Percentiles rank a stretch among this genome's conserved stretches.
Evolutionary conservation across 1,140 invertebrate genomes (phyloP).

Genomic region (Phortica variegata): DNA sequence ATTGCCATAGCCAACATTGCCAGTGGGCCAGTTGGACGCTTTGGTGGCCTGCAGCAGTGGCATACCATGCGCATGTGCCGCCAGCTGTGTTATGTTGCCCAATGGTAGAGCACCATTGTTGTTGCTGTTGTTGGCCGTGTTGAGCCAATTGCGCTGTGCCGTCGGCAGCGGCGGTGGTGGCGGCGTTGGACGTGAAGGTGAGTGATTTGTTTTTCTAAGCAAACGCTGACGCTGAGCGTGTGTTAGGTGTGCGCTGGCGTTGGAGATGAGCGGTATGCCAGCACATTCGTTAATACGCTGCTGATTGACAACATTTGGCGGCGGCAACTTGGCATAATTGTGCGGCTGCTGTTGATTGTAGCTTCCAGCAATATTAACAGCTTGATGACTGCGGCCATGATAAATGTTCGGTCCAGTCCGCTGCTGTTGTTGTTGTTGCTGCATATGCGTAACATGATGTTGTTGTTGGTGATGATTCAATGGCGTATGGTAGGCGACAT

Average conservation of each 20-base stretch:
- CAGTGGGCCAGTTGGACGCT: slow-evolving; percentile 6
- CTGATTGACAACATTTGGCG: slow-evolving; percentile 31
- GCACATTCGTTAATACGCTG: slow-evolving; percentile 62
- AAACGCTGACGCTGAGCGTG: slow-evolving; percentile 38
- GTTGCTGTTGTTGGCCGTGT: slow-evolving; percentile 2
- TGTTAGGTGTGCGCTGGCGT: slow-evolving; percentile 56
- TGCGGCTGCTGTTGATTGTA: slow-evolving; percentile 20
- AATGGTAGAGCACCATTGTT: neutral
- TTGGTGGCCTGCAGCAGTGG: slow-evolving; percentile 65
- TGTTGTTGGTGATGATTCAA: too few species aligned
- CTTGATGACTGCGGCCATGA: neutral
- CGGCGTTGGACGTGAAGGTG: slow-evolving; percentile 14
- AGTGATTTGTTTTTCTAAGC: slow-evolving; percentile 26
- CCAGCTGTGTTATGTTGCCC: slow-evolving; percentile 62
- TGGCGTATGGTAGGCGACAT: too few species aligned
- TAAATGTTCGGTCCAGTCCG: slow-evolving; percentile 2
- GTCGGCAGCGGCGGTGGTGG: neutral
- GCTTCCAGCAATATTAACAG: too few species aligned
- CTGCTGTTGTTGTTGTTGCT: slow-evolving; percentile 11
- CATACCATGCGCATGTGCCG: slow-evolving; percentile 75
- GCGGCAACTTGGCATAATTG: slow-evolving; percentile 15
- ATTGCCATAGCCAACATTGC: neutral
- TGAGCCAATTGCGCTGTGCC: neutral
- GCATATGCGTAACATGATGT: too few species aligned
- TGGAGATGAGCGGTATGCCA: slow-evolving; percentile 70